phyloP scores from a whole-genome alignment of 2,888 invertebrate species.

The Nycteola revayana region DNA sequence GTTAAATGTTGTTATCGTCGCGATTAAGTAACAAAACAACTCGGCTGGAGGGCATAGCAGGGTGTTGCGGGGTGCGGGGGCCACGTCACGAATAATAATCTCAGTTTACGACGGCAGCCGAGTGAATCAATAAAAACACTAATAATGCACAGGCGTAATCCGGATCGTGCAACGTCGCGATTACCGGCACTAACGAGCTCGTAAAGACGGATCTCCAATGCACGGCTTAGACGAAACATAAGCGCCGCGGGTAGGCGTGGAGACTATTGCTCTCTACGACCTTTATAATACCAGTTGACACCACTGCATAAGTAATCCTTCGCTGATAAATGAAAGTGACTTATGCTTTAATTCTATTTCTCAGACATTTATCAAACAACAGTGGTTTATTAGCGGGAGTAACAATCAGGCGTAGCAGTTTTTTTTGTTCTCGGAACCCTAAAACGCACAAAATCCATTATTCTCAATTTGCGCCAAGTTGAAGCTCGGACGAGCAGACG shows the following conservation, averaged over 20 bases:
- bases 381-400: constrained; percentile 14
- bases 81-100: constrained; percentile 79
- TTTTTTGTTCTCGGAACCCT: constrained; percentile 50
- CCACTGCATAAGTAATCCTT: too few species aligned
- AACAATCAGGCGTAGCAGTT: constrained; percentile 43
- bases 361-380: constrained; percentile 6
- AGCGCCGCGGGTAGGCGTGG: constrained; percentile 41
- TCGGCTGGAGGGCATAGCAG: constrained; percentile 55
- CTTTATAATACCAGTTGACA: too few species aligned
- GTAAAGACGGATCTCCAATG: constrained; percentile 78
- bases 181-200: constrained; percentile 80
- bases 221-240: constrained; percentile 68
- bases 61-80: constrained; percentile 42
- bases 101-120: constrained; percentile 81
- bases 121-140: constrained; percentile 83
- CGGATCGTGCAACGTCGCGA: constrained; percentile 76
- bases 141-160: constrained; percentile 81
- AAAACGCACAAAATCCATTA: constrained; percentile 68
- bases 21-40: constrained; percentile 82
- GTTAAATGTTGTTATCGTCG: constrained; percentile 81
- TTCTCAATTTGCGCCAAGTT: constrained; percentile 77
- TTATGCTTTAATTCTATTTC: too few species aligned
- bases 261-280: too few species aligned
- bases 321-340: too few species aligned
- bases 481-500: constrained; percentile 56